Conservation (phyloP, 2,888 invertebrate genomes). For the Ochropleura plecta region DNA sequence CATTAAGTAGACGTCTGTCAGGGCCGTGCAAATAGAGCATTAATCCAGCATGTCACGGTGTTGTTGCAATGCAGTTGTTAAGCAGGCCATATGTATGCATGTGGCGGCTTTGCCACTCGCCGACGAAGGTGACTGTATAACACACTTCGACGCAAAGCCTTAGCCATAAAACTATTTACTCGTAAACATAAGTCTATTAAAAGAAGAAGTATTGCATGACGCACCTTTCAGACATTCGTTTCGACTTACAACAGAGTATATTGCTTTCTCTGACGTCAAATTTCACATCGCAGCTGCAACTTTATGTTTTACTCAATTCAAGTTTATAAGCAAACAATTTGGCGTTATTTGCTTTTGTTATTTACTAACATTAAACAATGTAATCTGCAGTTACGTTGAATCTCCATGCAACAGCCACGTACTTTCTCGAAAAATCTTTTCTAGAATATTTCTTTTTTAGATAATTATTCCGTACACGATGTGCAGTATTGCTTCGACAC, state of each 20-base stretch:
- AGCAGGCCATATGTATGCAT: slow-evolving; percentile 83
- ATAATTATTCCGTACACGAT: slow-evolving; percentile 36
- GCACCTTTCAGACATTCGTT: slow-evolving; percentile 66
- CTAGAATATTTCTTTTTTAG: slow-evolving; percentile 9
- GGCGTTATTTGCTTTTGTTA: slow-evolving; percentile 46
- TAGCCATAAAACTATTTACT: slow-evolving; percentile 64
- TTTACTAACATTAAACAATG: slow-evolving; percentile 47
- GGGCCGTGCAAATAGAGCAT: slow-evolving; percentile 78
- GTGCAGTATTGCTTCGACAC: slow-evolving; percentile 38
- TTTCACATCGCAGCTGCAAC: slow-evolving; percentile 60
- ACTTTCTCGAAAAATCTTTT: not conserved
- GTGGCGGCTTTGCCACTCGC: slow-evolving; percentile 68
- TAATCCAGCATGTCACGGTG: slow-evolving; percentile 79
- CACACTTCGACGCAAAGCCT: slow-evolving; percentile 61
- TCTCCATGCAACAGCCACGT: not conserved
- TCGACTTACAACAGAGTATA: slow-evolving; percentile 54
- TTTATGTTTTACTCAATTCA: slow-evolving; percentile 58
- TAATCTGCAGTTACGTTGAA: slow-evolving; percentile 40
- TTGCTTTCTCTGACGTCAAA: slow-evolving; percentile 72
- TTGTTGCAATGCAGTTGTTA: slow-evolving; percentile 81
- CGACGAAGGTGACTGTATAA: slow-evolving; percentile 72
- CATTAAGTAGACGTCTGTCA: slow-evolving; percentile 69
- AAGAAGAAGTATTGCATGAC: slow-evolving; percentile 67
- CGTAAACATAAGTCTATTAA: slow-evolving; percentile 66
- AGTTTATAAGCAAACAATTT: slow-evolving; percentile 58